phyloP scores from a whole-genome alignment of 2,113 vertebrate genomes.

The Himantopus leucocephalus region DNA sequence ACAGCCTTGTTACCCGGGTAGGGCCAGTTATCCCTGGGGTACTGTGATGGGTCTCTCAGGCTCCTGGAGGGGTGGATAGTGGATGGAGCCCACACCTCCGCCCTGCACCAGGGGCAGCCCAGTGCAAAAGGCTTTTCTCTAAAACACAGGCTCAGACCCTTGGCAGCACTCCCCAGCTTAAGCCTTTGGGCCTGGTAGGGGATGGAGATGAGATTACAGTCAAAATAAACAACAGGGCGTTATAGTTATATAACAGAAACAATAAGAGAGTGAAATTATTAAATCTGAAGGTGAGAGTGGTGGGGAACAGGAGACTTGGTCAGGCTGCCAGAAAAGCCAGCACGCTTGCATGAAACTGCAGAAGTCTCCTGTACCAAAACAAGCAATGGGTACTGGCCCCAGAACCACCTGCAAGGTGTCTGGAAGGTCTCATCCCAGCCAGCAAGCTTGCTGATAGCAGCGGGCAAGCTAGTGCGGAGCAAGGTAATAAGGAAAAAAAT shows the following conservation, averaged over 20 bases:
- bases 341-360: not conserved
- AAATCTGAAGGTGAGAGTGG: not conserved
- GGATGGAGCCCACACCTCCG: not conserved
- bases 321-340: not conserved
- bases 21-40: not conserved
- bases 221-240: not conserved
- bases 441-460: not conserved
- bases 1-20: not conserved
- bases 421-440: not conserved
- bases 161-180: not conserved
- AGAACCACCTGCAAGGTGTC: not conserved
- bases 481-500: not conserved
- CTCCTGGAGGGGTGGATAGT: accelerated
- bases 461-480: not conserved
- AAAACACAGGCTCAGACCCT: not conserved
- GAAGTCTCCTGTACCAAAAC: not conserved
- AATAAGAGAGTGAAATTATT: not conserved
- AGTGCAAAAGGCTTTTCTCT: not conserved
- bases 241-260: not conserved
- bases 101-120: not conserved
- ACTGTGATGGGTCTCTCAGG: no score
- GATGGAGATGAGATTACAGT: not conserved
- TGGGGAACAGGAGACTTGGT: not conserved
- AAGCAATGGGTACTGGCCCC: accelerated
- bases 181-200: not conserved